A percentile compares a stretch with the other conserved stretches of the same genome.
Evolutionary conservation across 2,888 invertebrate genomes (phyloP).

Genomic region (Trachelus troglodyta): DNA sequence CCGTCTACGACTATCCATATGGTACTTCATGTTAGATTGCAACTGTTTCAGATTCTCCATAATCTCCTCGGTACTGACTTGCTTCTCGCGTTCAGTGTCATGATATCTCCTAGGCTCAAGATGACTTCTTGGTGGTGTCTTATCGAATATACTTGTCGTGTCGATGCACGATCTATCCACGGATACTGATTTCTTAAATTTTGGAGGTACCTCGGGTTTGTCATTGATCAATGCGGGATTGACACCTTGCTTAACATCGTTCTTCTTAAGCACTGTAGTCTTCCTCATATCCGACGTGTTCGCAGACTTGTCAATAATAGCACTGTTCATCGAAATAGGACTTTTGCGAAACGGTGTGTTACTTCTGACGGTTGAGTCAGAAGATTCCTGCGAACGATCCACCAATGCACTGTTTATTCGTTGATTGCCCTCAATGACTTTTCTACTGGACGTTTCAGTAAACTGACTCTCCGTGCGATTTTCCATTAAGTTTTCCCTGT

Average conservation of each 20-base stretch:
- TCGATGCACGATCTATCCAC: slow-evolving; percentile 61
- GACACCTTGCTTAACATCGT: slow-evolving; percentile 46
- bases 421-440: slow-evolving; percentile 5
- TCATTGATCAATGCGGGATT: slow-evolving; percentile 58
- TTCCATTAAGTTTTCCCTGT: not conserved
- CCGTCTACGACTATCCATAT: slow-evolving; percentile 35
- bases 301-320: slow-evolving; percentile 54
- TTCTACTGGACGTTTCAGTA: not conserved
- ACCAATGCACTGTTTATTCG: slow-evolving; percentile 34
- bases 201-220: slow-evolving; percentile 46
- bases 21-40: slow-evolving; percentile 35
- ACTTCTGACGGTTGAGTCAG: slow-evolving; percentile 27
- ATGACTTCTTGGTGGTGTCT: slow-evolving; percentile 41
- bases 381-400: slow-evolving; percentile 23
- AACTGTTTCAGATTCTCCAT: slow-evolving; percentile 52
- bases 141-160: slow-evolving; percentile 60
- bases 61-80: slow-evolving; percentile 44
- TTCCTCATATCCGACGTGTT: slow-evolving; percentile 28
- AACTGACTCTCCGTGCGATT: not conserved
- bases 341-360: slow-evolving; percentile 45
- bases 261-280: slow-evolving; percentile 30
- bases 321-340: slow-evolving; percentile 54
- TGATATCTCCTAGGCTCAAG: slow-evolving; percentile 36
- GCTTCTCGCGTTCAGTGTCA: slow-evolving; percentile 40
- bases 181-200: slow-evolving; percentile 41